Percentiles rank a stretch among this genome's conserved stretches.
phyloP scores from a whole-genome alignment of 23 tunicate genomes.

The Trididemnum nubilum region DNA sequence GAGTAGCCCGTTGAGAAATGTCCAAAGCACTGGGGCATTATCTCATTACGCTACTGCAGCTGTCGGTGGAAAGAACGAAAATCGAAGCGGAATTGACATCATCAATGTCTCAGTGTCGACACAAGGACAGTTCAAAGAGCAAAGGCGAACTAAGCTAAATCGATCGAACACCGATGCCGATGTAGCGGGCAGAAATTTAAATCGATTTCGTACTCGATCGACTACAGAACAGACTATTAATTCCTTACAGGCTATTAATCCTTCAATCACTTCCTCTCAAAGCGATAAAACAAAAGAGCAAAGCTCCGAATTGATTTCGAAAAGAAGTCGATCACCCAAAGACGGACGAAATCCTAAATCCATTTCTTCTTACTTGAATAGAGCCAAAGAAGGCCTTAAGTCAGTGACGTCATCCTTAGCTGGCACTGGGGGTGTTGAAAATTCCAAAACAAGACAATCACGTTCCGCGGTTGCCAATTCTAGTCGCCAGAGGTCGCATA shows the following conservation, averaged over 20 bases:
- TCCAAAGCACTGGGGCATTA: neutral
- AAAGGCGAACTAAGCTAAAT: neutral
- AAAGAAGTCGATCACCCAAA: conserved; percentile 26
- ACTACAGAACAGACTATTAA: neutral
- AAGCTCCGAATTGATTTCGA: neutral
- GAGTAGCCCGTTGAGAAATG: neutral
- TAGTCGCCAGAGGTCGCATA: conserved; percentile 68
- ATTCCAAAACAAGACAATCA: conserved; percentile 51
- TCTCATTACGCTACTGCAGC: neutral
- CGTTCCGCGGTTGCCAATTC: conserved; percentile 46
- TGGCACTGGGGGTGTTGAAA: conserved; percentile 20
- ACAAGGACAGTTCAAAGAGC: neutral
- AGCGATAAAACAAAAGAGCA: neutral
- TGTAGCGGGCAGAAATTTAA: neutral
- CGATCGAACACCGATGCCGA: conserved; percentile 37
- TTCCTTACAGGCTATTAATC: neutral
- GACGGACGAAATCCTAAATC: conserved; percentile 33
- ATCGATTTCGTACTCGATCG: neutral
- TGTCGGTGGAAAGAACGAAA: neutral
- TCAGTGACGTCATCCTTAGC: conserved; percentile 55
- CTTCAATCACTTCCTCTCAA: neutral
- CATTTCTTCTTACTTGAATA: conserved; percentile 34
- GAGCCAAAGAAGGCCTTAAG: conserved; percentile 80
- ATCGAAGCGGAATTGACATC: neutral
- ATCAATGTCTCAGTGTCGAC: neutral